phyloP scores from a whole-genome alignment of 2,797 vertebrate species.

The Ficedula albicollis region DNA sequence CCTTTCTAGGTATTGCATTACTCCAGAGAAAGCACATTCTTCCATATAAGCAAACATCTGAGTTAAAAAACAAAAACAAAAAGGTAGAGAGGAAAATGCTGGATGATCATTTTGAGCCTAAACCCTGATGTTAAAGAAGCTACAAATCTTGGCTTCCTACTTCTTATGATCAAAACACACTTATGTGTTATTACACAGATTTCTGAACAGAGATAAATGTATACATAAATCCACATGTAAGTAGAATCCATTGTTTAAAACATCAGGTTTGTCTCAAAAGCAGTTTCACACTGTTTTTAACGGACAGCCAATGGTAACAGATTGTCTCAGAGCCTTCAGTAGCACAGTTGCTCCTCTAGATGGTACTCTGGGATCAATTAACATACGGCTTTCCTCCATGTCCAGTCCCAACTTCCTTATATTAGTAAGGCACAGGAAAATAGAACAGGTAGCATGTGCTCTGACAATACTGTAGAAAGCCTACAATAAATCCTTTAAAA shows the following conservation, averaged over 20 bases:
- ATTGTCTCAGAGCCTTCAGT: neutral
- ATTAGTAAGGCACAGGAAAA: neutral
- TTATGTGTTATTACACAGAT: neutral
- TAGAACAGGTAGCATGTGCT: neutral
- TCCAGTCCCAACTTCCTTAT: neutral
- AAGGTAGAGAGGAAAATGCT: accelerated
- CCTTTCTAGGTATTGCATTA: neutral
- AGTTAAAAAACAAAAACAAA: neutral
- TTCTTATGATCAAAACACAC: neutral
- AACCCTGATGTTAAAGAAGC: neutral
- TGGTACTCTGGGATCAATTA: slow-evolving; percentile 26
- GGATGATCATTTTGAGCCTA: neutral
- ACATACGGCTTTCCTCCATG: neutral
- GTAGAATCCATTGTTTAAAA: neutral
- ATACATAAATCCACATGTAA: neutral
- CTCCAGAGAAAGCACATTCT: neutral
- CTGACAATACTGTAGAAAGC: neutral
- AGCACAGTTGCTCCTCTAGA: slow-evolving; percentile 39
- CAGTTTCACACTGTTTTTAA: neutral
- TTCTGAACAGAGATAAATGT: neutral
- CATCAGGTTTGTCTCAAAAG: neutral
- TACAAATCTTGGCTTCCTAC: neutral
- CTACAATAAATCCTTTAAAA: neutral
- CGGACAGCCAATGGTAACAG: neutral
- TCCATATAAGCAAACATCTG: neutral